Evolutionary conservation across 2,888 invertebrate species (phyloP).

Genomic region (Zaprionus obscuricornis): DNA sequence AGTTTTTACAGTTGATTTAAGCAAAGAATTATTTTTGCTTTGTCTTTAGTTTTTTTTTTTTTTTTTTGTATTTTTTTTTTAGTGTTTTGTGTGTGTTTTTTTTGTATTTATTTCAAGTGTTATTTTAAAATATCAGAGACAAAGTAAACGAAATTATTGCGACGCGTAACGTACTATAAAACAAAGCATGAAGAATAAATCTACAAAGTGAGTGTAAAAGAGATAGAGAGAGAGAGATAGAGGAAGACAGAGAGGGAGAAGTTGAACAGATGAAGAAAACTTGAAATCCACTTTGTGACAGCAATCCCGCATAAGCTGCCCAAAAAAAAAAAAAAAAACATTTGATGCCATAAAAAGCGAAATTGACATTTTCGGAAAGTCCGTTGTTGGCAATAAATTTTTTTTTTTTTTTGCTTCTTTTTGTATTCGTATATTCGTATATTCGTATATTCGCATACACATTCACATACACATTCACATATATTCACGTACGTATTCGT

Average conservation of each 20-base stretch:
- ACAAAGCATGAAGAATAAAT: conserved; percentile 2
- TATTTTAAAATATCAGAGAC: conserved; percentile 29
- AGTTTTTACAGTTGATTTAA: too few relatives aligned
- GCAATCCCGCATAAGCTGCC: conserved; percentile 67
- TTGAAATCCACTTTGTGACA: conserved; percentile 69
- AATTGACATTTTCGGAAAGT: conserved; percentile 78
- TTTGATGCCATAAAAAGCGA: conserved; percentile 71
- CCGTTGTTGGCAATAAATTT: conserved; percentile 71
- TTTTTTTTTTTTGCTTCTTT: conserved; percentile 32
- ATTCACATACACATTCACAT: too few relatives aligned
- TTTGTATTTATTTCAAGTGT: too few relatives aligned
- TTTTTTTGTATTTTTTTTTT: too few relatives aligned
- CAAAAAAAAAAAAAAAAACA: too few relatives aligned
- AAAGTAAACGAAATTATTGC: conserved; percentile 40
- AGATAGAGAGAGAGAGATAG: background rate
- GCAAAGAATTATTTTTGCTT: too few relatives aligned
- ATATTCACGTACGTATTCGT: too few relatives aligned
- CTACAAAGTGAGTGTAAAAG: too few relatives aligned
- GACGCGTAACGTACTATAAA: too few relatives aligned
- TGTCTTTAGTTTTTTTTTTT: too few relatives aligned
- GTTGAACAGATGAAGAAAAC: conserved; percentile 21
- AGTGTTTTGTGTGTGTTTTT: too few relatives aligned
- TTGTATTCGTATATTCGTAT: conserved; percentile 11
- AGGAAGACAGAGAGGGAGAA: background rate
- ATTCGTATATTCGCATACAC: too few relatives aligned